These are phyloP conservation scores for Rhagologus leucostigma DNA, from an alignment of 2,113 vertebrate genomes.

Conservation along the genomic window DNA sequence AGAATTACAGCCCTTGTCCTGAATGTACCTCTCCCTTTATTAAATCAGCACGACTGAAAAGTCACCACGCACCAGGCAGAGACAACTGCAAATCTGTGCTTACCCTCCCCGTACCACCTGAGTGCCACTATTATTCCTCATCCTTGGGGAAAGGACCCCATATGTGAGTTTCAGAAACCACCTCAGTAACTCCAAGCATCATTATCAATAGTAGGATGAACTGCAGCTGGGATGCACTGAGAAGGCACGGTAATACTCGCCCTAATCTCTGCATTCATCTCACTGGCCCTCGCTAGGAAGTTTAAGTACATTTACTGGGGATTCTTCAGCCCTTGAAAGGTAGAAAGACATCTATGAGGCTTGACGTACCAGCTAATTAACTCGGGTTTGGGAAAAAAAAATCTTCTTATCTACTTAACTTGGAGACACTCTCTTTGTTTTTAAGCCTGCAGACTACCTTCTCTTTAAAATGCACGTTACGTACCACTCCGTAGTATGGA, in stretches of 20 bases:
- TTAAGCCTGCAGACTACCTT: slow-evolving; percentile 60
- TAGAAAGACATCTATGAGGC: slow-evolving; percentile 55
- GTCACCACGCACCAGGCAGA: slow-evolving; percentile 22
- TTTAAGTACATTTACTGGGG: slow-evolving; percentile 66
- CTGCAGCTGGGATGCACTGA: slow-evolving; percentile 44
- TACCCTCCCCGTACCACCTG: slow-evolving; percentile 47
- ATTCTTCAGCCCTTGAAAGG: slow-evolving; percentile 56
- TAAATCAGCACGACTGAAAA: neutral
- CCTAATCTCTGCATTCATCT: slow-evolving; percentile 65
- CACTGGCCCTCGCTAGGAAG: slow-evolving; percentile 57
- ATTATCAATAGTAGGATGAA: slow-evolving; percentile 70
- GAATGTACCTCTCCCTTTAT: slow-evolving; percentile 17
- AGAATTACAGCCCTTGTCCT: neutral
- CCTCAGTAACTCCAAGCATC: slow-evolving; percentile 65
- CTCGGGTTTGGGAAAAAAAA: slow-evolving; percentile 52
- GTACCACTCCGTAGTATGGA: neutral
- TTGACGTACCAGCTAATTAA: slow-evolving; percentile 63
- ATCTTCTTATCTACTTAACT: slow-evolving; percentile 66
- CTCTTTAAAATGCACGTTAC: slow-evolving; percentile 64
- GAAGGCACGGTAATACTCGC: slow-evolving; percentile 30
- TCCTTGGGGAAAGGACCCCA: slow-evolving; percentile 60
- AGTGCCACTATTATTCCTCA: slow-evolving; percentile 56
- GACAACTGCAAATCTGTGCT: slow-evolving; percentile 41
- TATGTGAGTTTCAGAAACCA: slow-evolving; percentile 43
- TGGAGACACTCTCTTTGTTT: slow-evolving; percentile 66